Evolutionary conservation across 2,888 invertebrate species (phyloP).

Genomic region (Dermolepida albohirtum): DNA sequence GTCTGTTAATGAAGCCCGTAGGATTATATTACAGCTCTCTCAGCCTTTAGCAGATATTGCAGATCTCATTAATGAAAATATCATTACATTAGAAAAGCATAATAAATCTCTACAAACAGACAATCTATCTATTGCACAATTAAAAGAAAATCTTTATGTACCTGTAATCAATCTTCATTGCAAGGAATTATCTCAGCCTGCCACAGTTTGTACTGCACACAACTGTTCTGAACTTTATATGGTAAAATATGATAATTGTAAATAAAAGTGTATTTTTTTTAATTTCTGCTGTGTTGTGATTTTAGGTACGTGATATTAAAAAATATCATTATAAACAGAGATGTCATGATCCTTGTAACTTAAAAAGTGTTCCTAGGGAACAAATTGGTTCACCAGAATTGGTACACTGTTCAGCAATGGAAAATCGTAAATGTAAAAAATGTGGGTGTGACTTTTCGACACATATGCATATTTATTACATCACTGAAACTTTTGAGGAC

Average conservation of each 20-base stretch:
- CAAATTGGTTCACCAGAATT: constrained; percentile 57
- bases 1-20: constrained; percentile 59
- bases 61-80: constrained; percentile 58
- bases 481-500: constrained; percentile 54
- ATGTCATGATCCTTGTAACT: constrained; percentile 60
- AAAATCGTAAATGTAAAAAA: constrained; percentile 50
- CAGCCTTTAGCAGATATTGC: constrained; percentile 61
- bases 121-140: constrained; percentile 42
- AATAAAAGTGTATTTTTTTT: too few relatives aligned
- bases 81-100: constrained; percentile 55
- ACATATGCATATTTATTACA: constrained; percentile 61
- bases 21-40: constrained; percentile 57
- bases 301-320: constrained; percentile 54
- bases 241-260: constrained; percentile 43
- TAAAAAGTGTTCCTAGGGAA: constrained; percentile 57
- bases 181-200: constrained; percentile 44
- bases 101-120: constrained; percentile 40
- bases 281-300: not conserved
- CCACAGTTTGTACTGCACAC: constrained; percentile 47
- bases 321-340: constrained; percentile 58
- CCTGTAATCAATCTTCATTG: constrained; percentile 46
- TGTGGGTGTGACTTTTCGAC: constrained; percentile 57
- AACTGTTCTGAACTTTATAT: constrained; percentile 49
- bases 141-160: constrained; percentile 45
- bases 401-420: constrained; percentile 57